Conservation (phyloP, 2,113 vertebrate genomes). For the Paratilapia polleni region DNA sequence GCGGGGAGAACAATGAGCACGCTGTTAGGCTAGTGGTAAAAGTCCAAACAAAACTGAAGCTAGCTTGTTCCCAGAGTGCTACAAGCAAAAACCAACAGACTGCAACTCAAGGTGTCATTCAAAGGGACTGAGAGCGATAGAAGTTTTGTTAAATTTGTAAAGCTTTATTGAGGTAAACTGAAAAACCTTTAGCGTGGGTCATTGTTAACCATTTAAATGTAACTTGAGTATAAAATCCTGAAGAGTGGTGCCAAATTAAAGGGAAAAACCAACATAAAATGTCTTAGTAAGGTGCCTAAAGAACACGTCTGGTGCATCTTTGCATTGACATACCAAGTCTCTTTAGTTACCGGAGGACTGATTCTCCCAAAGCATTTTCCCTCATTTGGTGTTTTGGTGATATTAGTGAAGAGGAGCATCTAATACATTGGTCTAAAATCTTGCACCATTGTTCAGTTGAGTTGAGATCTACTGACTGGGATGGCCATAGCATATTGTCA, state of each 20-base stretch:
- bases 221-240: neutral
- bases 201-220: neutral
- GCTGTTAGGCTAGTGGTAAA: slow-evolving; percentile 49
- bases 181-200: neutral
- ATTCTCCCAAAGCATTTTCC: neutral
- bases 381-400: neutral
- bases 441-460: neutral
- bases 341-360: neutral
- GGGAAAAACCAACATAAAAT: neutral
- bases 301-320: neutral
- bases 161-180: neutral
- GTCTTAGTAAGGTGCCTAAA: neutral
- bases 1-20: slow-evolving; percentile 54
- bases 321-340: neutral
- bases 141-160: neutral
- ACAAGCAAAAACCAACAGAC: slow-evolving; percentile 2
- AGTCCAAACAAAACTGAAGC: slow-evolving; percentile 43
- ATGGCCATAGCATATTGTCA: neutral
- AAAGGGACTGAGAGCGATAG: neutral
- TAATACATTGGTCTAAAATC: too few relatives aligned
- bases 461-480: neutral
- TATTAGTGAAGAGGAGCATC: neutral
- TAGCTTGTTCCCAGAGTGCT: slow-evolving; percentile 13
- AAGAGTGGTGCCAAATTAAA: neutral
- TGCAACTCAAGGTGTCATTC: slow-evolving; percentile 3